A percentile compares a stretch with the other conserved stretches of the same genome.
phyloP scores from a whole-genome alignment of 2,888 invertebrate species.

The Argyra leucocephala region DNA sequence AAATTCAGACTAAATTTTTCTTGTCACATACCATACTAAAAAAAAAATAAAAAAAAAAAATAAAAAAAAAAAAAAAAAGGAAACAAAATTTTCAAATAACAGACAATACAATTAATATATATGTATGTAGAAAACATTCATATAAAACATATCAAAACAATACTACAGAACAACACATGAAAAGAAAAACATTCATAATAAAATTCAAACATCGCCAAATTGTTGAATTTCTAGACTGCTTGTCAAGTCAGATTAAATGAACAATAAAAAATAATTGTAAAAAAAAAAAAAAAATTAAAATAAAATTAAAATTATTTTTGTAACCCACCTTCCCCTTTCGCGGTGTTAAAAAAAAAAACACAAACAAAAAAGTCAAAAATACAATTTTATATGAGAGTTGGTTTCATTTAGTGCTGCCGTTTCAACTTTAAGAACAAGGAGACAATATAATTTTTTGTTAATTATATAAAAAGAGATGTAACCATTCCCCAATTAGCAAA shows the following conservation, averaged over 20 bases:
- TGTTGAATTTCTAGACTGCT: slow-evolving; percentile 1
- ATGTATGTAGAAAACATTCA: neutral
- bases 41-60: neutral
- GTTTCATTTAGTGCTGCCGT: too few species aligned
- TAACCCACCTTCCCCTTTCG: too few species aligned
- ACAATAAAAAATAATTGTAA: neutral
- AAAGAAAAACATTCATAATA: too few species aligned
- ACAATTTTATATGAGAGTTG: too few species aligned
- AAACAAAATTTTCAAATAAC: neutral
- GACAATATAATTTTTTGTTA: too few species aligned
- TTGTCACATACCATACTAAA: neutral
- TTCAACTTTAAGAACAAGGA: too few species aligned
- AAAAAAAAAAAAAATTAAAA: neutral
- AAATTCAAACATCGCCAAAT: neutral
- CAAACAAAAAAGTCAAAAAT: too few species aligned
- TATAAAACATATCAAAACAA: neutral
- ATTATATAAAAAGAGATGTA: too few species aligned
- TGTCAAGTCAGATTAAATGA: neutral
- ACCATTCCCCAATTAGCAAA: too few species aligned
- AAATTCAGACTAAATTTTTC: neutral
- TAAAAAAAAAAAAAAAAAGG: neutral
- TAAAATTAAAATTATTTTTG: too few species aligned
- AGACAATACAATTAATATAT: neutral
- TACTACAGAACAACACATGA: too few species aligned
- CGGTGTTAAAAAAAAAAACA: too few species aligned